A percentile compares a stretch with the other conserved stretches of the same genome.
phyloP scores from a whole-genome alignment of 2,113 vertebrate genomes.

The Condylura cristata region DNA sequence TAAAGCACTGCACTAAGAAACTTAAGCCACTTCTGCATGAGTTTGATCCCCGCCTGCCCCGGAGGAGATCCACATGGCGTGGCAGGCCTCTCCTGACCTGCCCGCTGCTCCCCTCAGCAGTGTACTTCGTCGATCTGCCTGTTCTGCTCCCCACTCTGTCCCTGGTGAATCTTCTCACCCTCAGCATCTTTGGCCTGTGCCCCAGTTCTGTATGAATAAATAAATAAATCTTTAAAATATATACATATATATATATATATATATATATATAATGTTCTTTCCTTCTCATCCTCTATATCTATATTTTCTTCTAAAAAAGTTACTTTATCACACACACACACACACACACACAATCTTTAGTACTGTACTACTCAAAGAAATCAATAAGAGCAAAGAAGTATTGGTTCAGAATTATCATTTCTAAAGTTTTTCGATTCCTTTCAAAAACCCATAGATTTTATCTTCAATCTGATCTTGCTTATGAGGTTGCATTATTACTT shows the following conservation, averaged over 20 bases:
- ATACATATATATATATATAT: background rate
- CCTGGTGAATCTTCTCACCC: too few relatives aligned
- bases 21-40: too few relatives aligned
- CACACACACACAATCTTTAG: background rate
- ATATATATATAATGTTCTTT: background rate
- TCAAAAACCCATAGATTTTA: constrained; percentile 41
- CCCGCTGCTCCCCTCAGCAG: too few relatives aligned
- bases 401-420: constrained; percentile 21
- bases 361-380: constrained; percentile 33
- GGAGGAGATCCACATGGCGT: too few relatives aligned
- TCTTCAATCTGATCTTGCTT: constrained; percentile 1
- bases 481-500: background rate
- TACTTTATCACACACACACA: background rate
- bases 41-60: too few relatives aligned
- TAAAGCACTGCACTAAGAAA: too few relatives aligned
- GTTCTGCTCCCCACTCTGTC: too few relatives aligned
- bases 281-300: background rate
- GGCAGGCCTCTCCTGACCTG: too few relatives aligned
- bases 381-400: constrained; percentile 58
- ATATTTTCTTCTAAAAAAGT: background rate
- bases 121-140: too few relatives aligned
- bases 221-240: too few relatives aligned
- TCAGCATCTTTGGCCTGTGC: too few relatives aligned
- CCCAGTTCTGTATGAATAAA: too few relatives aligned
- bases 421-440: background rate